Conservation (phyloP, 2,797 vertebrate species). For the Parambassis ranga region DNA sequence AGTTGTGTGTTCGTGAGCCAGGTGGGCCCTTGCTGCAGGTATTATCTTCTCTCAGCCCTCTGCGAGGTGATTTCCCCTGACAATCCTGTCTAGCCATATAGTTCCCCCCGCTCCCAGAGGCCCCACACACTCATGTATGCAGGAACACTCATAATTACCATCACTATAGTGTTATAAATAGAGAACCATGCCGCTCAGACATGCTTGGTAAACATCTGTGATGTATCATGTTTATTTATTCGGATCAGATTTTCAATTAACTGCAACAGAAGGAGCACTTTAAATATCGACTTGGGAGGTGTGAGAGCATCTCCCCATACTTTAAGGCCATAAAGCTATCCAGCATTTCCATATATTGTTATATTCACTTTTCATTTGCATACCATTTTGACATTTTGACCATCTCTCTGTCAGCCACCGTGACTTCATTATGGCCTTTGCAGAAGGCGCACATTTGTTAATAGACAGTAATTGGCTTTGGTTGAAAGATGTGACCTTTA, state of each 20-base stretch:
- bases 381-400: neutral
- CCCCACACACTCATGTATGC: neutral
- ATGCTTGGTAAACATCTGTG: neutral
- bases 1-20: conserved; percentile 1
- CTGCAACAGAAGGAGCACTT: too few relatives aligned
- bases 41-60: conserved; percentile 2
- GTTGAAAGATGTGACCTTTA: conserved; percentile 38
- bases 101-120: conserved; percentile 29
- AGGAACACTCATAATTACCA: neutral
- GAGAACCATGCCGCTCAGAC: neutral
- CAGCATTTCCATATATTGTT: too few relatives aligned
- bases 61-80: conserved; percentile 59
- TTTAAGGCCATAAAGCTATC: too few relatives aligned
- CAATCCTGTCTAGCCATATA: conserved; percentile 35
- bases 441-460: neutral
- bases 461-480: conserved; percentile 41
- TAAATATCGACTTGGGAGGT: too few relatives aligned
- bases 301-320: too few relatives aligned
- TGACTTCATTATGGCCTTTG: neutral
- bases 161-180: neutral
- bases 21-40: conserved; percentile 35
- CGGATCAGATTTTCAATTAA: too few relatives aligned
- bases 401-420: neutral
- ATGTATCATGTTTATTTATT: neutral
- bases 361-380: neutral